phyloP scores from a whole-genome alignment of 2,888 invertebrate species.

The Diadegma fenestrale region DNA sequence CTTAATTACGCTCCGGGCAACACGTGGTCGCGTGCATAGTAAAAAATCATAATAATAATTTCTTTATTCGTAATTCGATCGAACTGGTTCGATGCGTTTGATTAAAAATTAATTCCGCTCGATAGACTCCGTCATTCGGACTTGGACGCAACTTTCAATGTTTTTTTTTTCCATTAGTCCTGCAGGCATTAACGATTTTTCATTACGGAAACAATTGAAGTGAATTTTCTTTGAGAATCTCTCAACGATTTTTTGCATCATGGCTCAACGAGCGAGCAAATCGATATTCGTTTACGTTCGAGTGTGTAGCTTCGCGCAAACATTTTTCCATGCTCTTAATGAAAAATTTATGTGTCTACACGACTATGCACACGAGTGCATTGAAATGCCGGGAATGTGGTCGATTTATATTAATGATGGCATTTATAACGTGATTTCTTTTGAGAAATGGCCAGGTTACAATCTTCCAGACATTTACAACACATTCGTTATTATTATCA shows the following conservation, averaged over 20 bases:
- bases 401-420: conserved; percentile 23
- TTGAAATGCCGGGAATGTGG: background rate
- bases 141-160: too few relatives aligned
- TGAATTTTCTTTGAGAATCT: too few relatives aligned
- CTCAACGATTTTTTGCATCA: too few relatives aligned
- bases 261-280: background rate
- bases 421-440: conserved; percentile 19
- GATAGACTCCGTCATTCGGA: too few relatives aligned
- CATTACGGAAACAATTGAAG: too few relatives aligned
- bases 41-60: background rate
- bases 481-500: conserved; percentile 21
- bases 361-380: background rate
- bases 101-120: background rate
- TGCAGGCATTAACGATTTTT: too few relatives aligned
- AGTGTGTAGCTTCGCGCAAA: background rate
- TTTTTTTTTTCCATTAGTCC: too few relatives aligned
- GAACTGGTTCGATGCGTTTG: background rate
- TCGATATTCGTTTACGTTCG: background rate
- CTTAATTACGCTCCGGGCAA: background rate
- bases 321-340: background rate
- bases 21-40: background rate
- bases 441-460: background rate
- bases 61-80: background rate
- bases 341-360: background rate
- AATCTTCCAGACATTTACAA: conserved; percentile 1